Base-by-base conservation (phyloP, 2,888 invertebrate species). In the Portevinia maculata region DNA sequence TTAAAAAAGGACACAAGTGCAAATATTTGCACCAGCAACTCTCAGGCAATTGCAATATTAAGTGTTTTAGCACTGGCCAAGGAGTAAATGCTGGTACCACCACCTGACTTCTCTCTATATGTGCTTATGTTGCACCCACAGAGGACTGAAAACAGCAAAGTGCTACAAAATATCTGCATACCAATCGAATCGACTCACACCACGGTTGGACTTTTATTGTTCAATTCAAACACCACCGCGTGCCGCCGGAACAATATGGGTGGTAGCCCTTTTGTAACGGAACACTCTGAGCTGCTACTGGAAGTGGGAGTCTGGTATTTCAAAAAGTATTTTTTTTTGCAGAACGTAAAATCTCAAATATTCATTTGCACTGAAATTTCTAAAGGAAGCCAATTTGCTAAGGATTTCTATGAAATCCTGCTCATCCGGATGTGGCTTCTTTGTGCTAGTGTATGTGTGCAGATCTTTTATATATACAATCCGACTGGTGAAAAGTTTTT, bases 1-100 rank as follows among this genome's bases (percentile, higher is more conserved):
- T 83, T 83, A 83, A 83, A 83, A 83, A 83, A 83, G 71, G 83
- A 83, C 83, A 83, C 83, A 78, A 83, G 83, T 78, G 83, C 71
- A 83, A 83, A 83, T 83, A 83, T 83, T 83, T 83, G 78, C 83
- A 83, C 83, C 83, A 83, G 78, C 78, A 83, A 78, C 83, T 83
- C 78, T 50, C 78, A 71, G 83, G 78, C 83, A 83, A 83, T 83
- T 83, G 83, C 67, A 73, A 62, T 78, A 83, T 83, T 83, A 83
- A 83, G 83, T 83, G 83, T 71, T 83, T 83, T 67, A 65, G 65
- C 55, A 67, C 78, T 70, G 24, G 44, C 69, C 57, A 71, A 62
- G 55, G 70, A 70, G 76, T 70, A 70, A 76, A 70, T 76, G 53
- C 11, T 34, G 7, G 9, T 30, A 21, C 1, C 44, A 9, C 13